Evolutionary conservation across 2,797 vertebrate species (phyloP), one percentile per base, ranked within the genome.

Genomic region (Lithobates pipiens): DNA sequence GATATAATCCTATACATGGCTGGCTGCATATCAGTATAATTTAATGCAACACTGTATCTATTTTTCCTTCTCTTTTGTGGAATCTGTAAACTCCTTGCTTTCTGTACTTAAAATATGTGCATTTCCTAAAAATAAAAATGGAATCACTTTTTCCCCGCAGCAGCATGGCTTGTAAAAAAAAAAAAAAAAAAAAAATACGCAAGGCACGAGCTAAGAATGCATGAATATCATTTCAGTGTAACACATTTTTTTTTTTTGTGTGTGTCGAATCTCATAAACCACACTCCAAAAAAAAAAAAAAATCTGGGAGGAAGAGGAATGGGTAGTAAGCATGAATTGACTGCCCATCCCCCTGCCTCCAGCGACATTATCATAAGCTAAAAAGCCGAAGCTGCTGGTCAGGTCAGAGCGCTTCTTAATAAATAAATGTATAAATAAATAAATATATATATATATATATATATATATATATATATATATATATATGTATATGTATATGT

Each of bases 311-410:
- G 80, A 82, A 82, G 54, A 63, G 70, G 72, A 70, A 74, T 73
- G 57, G 80, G 69, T 82, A 44, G 65, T 29, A 27, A 67, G 71
- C 81, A 68, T n/a, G 72, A 50, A 75, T 34, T 65, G 70, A 63
- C n/a, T 72, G 50, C 80, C 79, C 80, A 73, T 82, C 80, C 80
- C 80, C 80, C 80, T 72, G 70, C 70, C 70, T 82, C 70, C 39
- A 74, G 63, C 74, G 36, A 80, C 72, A 85, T 80, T 69, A 85
- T 70, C 54, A 85, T 79, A 85, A 85, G 57, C 69, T 80, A 76
- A 70, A 85, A 80, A 69, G 77, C 61, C n/a, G 36, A 25, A 82
- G 80, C 80, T 63, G 80, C 80, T 61, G 70, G 80, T 73, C 80
- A 73, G 70, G 80, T 73, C 80, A 73, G 71, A 68, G 69, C 3